A percentile compares a stretch with the other conserved stretches of the same genome.
Conservation (phyloP, 2,888 invertebrate species). For the Aphodius sticticus region DNA sequence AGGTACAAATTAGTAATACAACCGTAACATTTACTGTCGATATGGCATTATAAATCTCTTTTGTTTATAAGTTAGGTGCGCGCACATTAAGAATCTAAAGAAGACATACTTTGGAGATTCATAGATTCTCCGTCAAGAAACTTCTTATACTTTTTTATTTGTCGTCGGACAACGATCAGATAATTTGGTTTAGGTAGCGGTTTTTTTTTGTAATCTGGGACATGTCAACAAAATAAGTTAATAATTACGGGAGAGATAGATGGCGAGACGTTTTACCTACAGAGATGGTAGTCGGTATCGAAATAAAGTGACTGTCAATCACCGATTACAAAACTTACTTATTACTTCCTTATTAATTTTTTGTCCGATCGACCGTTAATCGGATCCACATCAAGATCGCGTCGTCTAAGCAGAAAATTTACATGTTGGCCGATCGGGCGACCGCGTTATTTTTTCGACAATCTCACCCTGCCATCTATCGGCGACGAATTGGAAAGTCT, state of each 20-base stretch:
- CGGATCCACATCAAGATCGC: conserved; percentile 9
- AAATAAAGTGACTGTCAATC: conserved; percentile 16
- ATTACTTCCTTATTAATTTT: conserved; percentile 22
- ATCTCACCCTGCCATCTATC: conserved; percentile 4
- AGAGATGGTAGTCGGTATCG: not conserved
- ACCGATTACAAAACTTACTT: conserved; percentile 15
- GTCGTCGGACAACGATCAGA: not conserved
- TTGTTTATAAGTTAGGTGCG: too few species aligned
- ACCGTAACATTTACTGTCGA: too few species aligned
- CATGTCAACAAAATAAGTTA: not conserved
- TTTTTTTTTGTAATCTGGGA: not conserved
- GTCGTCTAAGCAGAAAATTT: conserved; percentile 4
- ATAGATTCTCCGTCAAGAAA: too few species aligned
- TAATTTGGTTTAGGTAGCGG: not conserved
- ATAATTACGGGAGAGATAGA: not conserved
- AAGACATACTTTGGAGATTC: too few species aligned
- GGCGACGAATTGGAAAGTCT: not conserved
- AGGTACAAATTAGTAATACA: too few species aligned
- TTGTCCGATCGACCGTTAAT: not conserved
- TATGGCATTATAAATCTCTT: too few species aligned
- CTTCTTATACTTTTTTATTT: too few species aligned
- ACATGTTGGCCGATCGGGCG: not conserved
- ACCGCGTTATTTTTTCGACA: not conserved
- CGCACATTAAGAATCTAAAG: too few species aligned
- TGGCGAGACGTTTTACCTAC: not conserved